phyloP scores from a whole-genome alignment of 1,140 invertebrate species.

The Pogonomyrmex californicus region DNA sequence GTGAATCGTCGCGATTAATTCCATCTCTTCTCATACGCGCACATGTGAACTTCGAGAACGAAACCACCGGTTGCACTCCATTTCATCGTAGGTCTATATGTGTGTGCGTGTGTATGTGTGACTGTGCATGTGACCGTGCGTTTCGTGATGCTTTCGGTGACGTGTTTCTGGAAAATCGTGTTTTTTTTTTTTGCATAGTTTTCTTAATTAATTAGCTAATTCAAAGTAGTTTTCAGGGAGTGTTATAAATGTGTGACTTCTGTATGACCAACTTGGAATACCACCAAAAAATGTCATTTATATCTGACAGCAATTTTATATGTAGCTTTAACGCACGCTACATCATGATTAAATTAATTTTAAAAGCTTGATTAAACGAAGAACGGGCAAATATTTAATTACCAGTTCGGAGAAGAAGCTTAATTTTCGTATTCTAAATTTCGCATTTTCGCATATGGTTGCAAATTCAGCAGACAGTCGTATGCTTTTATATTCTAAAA shows the following conservation, averaged over 20 bases:
- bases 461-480: neutral
- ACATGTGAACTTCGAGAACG: neutral
- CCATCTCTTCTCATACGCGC: neutral
- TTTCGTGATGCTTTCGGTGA: slow-evolving; percentile 32
- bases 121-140: neutral
- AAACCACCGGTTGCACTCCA: slow-evolving; percentile 56
- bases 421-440: neutral
- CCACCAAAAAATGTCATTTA: neutral
- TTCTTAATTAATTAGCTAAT: slow-evolving; percentile 14
- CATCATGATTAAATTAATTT: slow-evolving; percentile 24
- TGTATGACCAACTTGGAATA: neutral
- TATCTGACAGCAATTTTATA: neutral
- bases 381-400: neutral
- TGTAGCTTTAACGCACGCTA: neutral
- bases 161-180: slow-evolving; percentile 38
- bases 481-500: slow-evolving; percentile 28
- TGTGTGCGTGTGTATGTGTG: neutral
- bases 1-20: slow-evolving; percentile 9
- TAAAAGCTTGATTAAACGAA: neutral
- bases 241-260: neutral
- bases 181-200: slow-evolving; percentile 2
- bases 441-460: neutral
- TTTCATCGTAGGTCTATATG: neutral
- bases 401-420: neutral
- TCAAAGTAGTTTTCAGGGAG: neutral